Percentiles rank a stretch among this genome's conserved stretches.
These are phyloP conservation scores for Brachycybe producta DNA, from an alignment of 2,888 invertebrate species.

Conservation along the genomic window DNA sequence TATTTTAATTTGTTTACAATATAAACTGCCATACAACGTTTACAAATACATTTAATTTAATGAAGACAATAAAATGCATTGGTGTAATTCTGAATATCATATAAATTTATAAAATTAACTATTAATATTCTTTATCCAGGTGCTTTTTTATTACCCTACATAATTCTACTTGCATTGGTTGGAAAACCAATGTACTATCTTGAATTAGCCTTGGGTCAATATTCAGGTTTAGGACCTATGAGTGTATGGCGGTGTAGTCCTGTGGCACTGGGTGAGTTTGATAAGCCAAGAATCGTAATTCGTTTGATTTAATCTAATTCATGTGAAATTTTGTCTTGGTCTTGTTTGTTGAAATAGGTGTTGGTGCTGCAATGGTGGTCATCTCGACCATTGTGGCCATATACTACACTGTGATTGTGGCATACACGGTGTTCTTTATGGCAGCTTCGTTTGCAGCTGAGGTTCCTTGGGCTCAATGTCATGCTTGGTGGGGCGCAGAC, in stretches of 20 bases:
- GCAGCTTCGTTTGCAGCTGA: slow-evolving; percentile 51
- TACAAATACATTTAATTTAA: too few relatives aligned
- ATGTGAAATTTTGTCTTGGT: slow-evolving; percentile 8
- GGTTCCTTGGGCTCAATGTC: slow-evolving; percentile 55
- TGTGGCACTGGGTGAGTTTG: slow-evolving; percentile 16
- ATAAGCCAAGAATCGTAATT: not conserved
- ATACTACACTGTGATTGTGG: slow-evolving; percentile 67
- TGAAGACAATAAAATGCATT: too few relatives aligned
- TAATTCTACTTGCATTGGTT: slow-evolving; percentile 17
- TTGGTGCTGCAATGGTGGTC: slow-evolving; percentile 50
- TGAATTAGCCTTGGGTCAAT: slow-evolving; percentile 20
- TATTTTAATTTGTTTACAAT: too few relatives aligned
- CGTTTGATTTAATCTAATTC: not conserved
- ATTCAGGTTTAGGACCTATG: slow-evolving; percentile 17
- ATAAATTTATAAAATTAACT: too few relatives aligned
- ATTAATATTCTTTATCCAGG: slow-evolving; percentile 11
- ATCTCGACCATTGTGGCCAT: slow-evolving; percentile 53
- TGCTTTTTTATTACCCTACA: slow-evolving; percentile 19
- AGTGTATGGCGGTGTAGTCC: slow-evolving; percentile 19
- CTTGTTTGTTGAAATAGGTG: slow-evolving; percentile 24
- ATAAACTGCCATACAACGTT: too few relatives aligned
- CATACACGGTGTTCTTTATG: slow-evolving; percentile 63
- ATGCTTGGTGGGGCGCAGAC: slow-evolving; percentile 25
- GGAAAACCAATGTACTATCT: slow-evolving; percentile 20
- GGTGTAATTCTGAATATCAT: too few relatives aligned